A percentile compares a stretch with the other conserved stretches of the same genome.
These are phyloP conservation scores for Spicauda simplicius DNA, from an alignment of 2,888 invertebrate species.

Conservation along the genomic window DNA sequence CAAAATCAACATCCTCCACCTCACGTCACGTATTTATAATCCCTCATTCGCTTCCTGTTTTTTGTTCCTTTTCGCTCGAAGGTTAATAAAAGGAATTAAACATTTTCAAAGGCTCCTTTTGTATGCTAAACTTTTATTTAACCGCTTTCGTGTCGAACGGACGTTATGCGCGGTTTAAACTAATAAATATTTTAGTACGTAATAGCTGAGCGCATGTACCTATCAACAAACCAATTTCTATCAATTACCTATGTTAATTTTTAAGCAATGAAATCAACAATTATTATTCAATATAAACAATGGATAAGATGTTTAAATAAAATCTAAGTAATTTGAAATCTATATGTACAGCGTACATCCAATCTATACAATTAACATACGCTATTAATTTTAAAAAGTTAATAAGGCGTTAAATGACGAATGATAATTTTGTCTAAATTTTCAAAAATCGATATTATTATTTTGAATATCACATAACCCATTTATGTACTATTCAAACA, in stretches of 20 bases:
- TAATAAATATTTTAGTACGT: constrained; percentile 8
- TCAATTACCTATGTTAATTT: neutral
- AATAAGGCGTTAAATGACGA: too few relatives aligned
- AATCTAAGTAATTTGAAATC: too few relatives aligned
- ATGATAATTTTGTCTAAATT: too few relatives aligned
- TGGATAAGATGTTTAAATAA: too few relatives aligned
- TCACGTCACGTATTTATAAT: constrained; percentile 80
- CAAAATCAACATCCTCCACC: constrained; percentile 78
- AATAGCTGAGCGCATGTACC: neutral
- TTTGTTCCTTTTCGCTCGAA: constrained; percentile 65
- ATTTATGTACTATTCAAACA: too few relatives aligned
- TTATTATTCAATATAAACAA: neutral
- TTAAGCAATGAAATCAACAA: neutral
- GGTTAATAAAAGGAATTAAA: constrained; percentile 66
- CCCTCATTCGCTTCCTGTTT: constrained; percentile 78
- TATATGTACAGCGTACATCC: too few relatives aligned
- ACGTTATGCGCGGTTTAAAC: constrained; percentile 16
- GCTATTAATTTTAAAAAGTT: too few relatives aligned
- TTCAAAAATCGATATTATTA: too few relatives aligned
- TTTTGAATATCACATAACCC: too few relatives aligned
- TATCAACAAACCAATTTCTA: neutral
- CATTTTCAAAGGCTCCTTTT: constrained; percentile 61
- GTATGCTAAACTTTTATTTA: constrained; percentile 43
- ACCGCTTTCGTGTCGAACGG: constrained; percentile 24
- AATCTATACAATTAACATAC: too few relatives aligned